Evolutionary conservation across 2,888 invertebrate genomes (phyloP), one percentile per base, ranked within the genome.

Genomic region (Drosophila algonquin): DNA sequence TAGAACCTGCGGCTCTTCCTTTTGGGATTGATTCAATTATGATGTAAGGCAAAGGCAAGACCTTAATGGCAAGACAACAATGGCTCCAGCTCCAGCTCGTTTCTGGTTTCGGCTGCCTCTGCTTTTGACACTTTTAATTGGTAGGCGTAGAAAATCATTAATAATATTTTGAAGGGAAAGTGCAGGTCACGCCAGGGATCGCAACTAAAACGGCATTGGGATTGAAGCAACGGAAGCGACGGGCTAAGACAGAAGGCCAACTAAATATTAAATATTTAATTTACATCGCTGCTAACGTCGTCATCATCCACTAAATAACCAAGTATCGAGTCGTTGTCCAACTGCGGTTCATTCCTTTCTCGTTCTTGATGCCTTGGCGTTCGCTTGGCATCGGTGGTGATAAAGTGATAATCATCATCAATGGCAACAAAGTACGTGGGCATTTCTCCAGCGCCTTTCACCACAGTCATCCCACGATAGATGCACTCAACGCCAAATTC

Each of bases 381-480:
- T 44, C 21, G 44, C 10, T 21, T 24, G 6, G 9, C 44, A 27
- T n/a, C 9, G 4, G 18, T 16, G 9, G 30, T 12, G 1, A 45
- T 55, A 3, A 81, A 84, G 0, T 93, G 93, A 67, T 93, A 93
- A 57, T 94, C 90, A 14, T 95, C 93, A 82, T 95, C 94, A 8
- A 96, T 92, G 2, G 94, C 94, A 1, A 96, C 95, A 87, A 95
- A 95, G 90, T 95, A 96, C 0, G 96, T 96, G 71, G 95, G 94
- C 8, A 96, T 93, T 71, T 93, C 92, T 4, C 91, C 92, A 48
- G 93, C 93, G 0, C 96, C 96, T 91, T 96, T 97, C 0, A 96
- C 95, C 79, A 92, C 94, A 0, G 95, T 96, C 79, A 94, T 93
- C 0, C 95, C 96, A 27, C 96, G 93, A 77, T 94, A 94, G 51